Conservation (phyloP, 2,113 vertebrate species). For the Procavia capensis region DNA sequence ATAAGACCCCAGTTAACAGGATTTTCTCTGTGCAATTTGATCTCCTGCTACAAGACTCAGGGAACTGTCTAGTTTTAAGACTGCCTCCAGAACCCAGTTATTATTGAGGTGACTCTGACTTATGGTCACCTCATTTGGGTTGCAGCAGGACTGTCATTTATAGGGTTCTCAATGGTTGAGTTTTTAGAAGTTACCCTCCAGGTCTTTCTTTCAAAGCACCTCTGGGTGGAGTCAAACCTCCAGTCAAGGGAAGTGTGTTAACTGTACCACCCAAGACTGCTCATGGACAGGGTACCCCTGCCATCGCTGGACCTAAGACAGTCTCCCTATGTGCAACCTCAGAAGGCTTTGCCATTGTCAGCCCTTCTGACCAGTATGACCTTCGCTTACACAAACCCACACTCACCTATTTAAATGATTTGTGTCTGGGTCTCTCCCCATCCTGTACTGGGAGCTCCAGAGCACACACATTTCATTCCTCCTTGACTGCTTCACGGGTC, state of each 20-base stretch:
- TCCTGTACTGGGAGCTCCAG: not conserved
- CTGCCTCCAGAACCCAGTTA: not conserved
- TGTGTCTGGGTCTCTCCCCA: not conserved
- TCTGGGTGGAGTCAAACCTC: not conserved
- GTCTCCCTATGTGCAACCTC: too few relatives aligned
- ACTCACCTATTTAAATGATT: not conserved
- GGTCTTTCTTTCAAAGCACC: not conserved
- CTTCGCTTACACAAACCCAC: accelerated
- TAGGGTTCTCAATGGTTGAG: not conserved
- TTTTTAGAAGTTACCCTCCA: not conserved
- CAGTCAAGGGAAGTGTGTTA: not conserved
- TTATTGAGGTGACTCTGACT: too few relatives aligned
- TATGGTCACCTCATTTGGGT: too few relatives aligned
- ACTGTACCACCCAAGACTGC: not conserved
- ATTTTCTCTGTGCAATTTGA: not conserved
- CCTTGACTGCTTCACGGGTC: not conserved
- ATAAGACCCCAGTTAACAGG: not conserved
- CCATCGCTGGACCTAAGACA: not conserved
- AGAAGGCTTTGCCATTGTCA: not conserved
- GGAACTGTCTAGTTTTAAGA: not conserved
- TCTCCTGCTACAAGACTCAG: not conserved
- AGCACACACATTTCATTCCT: not conserved
- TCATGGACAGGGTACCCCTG: not conserved
- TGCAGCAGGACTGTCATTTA: not conserved
- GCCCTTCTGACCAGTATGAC: not conserved